Conservation (phyloP, 1,140 invertebrate genomes). For the Orchestia grillus region DNA sequence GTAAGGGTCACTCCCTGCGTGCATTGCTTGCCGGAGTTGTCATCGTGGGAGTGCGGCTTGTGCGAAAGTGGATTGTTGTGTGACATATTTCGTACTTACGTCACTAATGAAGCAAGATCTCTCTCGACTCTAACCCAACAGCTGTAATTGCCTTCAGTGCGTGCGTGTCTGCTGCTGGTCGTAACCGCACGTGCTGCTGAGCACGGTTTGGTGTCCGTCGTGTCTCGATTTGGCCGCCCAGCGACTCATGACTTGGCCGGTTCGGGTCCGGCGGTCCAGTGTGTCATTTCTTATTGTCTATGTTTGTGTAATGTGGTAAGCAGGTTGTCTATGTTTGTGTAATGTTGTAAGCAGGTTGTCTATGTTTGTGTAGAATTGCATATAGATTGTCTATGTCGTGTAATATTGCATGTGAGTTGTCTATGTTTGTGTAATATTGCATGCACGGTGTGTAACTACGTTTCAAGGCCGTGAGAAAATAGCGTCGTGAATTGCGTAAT, state of each 20-base stretch:
- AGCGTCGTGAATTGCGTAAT: neutral
- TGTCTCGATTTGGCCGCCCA: neutral
- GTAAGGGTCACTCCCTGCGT: neutral
- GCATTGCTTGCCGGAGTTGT: neutral
- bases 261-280: neutral
- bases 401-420: neutral
- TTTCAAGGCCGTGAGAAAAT: neutral
- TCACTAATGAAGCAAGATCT: neutral
- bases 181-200: neutral
- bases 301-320: neutral
- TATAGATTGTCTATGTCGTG: too few relatives aligned
- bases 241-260: neutral
- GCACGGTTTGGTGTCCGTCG: neutral
- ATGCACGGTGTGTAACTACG: neutral
- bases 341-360: neutral
- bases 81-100: neutral
- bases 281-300: too few relatives aligned
- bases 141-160: neutral
- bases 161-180: neutral
- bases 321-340: neutral
- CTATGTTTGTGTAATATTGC: neutral
- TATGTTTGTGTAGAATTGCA: too few relatives aligned
- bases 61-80: neutral
- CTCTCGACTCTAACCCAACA: neutral
- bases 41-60: neutral